Percentiles rank a stretch among this genome's conserved stretches.
phyloP scores from a whole-genome alignment of 2,113 vertebrate species.

The Mustela lutreola region DNA sequence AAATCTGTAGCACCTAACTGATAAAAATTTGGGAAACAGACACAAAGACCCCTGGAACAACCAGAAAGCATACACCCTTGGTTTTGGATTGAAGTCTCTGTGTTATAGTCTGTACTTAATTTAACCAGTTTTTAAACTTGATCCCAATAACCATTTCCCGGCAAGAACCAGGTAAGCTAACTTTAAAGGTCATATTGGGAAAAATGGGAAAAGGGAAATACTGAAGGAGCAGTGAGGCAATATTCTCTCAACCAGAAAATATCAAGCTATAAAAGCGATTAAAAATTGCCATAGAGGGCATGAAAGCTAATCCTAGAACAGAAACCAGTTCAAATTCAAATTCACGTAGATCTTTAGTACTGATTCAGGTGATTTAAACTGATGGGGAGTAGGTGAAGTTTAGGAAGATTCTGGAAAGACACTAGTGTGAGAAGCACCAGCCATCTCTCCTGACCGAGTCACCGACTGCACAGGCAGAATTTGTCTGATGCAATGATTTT shows the following conservation, averaged over 20 bases:
- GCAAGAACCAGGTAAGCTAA: background rate
- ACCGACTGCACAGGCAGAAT: background rate
- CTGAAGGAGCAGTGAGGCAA: background rate
- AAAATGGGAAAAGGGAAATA: background rate
- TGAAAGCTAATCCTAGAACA: background rate
- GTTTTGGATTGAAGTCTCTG: background rate
- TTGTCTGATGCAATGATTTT: background rate
- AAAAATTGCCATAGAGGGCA: background rate
- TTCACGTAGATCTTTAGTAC: background rate
- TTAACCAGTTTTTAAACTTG: background rate
- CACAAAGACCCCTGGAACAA: constrained; percentile 10
- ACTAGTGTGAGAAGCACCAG: background rate
- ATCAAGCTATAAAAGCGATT: background rate
- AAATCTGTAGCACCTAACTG: background rate
- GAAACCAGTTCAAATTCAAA: background rate
- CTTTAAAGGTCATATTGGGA: background rate
- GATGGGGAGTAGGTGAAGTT: background rate
- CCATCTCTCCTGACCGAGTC: background rate
- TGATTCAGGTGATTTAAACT: background rate
- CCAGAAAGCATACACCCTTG: background rate
- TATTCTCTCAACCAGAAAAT: background rate
- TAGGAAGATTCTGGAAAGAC: background rate
- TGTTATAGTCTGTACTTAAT: background rate
- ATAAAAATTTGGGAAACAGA: background rate
- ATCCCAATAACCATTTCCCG: background rate